Evolutionary conservation across 2,797 vertebrate genomes (phyloP), one percentile per base, ranked within the genome.

Genomic region (Sebastiscus albofasciatus): DNA sequence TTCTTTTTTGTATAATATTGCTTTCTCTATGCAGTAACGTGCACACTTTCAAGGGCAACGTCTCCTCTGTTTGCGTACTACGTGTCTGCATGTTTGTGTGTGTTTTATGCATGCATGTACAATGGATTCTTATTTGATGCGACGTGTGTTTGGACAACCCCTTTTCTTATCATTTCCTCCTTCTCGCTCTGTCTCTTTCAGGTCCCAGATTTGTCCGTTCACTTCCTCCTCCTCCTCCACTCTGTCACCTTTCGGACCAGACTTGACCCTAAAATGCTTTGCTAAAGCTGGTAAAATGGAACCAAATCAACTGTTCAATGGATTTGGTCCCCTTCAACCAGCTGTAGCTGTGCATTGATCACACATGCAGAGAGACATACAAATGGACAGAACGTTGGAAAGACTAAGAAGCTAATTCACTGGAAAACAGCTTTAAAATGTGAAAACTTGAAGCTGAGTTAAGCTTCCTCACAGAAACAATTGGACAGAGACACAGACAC

Each of bases 241-340:
- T 6, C 49, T 26, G 13, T 66, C 68, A 67, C 56, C 69, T 58
- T 14, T 29, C 20, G 24, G 80, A 80, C 80, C 74, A 3, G 71
- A 72, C 29, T 24, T 8, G 1, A 46, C 24, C 67, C 79, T 92
- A 80, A 93, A 98, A 98, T 99, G 98, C 97, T 99, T 98, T 99
- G 98, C 97, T 99, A 97, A 97, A 99, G 98, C 98, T 99, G 97
- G 98, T 99, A 99, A 99, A 99, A 99, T 98, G 98, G 98, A 99
- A 99, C 97, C 98, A 99, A 98, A 99, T 99, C 98, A 97, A 77
- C 97, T 97, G 75, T 97, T 98, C 93, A 97, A 98, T 98, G 98
- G 98, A 99, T 99, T 99, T 99, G 98, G 98, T 99, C 98, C 98
- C 98, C 98, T 99, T 99, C 98, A 99, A 99, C 98, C 98, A 99